Percentiles rank a stretch among this genome's conserved stretches.
Evolutionary conservation across 2,797 vertebrate genomes (phyloP).

Genomic region (Acestrorhynchus altus): DNA sequence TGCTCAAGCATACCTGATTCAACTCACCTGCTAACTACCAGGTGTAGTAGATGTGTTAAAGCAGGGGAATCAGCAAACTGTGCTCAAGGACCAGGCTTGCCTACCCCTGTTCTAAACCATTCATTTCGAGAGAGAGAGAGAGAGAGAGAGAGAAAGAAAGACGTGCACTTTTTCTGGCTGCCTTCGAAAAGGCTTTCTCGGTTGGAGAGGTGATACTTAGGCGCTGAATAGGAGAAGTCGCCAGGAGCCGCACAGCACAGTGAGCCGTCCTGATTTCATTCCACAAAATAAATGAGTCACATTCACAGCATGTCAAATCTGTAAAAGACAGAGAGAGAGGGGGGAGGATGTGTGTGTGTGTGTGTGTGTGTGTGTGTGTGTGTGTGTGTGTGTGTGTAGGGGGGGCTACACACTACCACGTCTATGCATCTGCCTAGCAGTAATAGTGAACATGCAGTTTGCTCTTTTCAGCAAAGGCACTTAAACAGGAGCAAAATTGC

Average conservation of each 20-base stretch:
- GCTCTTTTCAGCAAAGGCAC: constrained; percentile 3
- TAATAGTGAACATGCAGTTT: constrained; percentile 14
- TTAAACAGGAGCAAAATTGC: not conserved
- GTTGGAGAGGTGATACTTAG: constrained; percentile 52
- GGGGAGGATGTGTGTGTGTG: constrained; percentile 5
- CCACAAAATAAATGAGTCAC: constrained; percentile 44
- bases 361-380: too few species aligned
- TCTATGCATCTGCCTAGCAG: not conserved
- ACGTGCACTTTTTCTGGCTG: constrained; percentile 1
- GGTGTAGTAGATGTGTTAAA: too few species aligned
- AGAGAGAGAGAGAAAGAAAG: not conserved
- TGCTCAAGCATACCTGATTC: too few species aligned
- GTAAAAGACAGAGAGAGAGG: constrained; percentile 19
- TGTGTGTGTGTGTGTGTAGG: too few species aligned
- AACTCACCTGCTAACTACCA: too few species aligned
- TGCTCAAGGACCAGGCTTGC: too few species aligned
- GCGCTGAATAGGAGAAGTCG: constrained; percentile 41
- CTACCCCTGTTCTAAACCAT: not conserved
- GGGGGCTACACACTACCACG: not conserved
- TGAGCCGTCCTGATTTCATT: constrained; percentile 46
- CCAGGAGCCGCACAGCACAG: constrained; percentile 29
- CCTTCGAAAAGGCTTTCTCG: constrained; percentile 30
- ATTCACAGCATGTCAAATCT: constrained; percentile 37
- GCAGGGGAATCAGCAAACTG: too few species aligned
- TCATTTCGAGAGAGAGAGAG: constrained; percentile 3